Base-by-base conservation (phyloP, 2,113 vertebrate genomes). In the Gracilinanus agilis region DNA sequence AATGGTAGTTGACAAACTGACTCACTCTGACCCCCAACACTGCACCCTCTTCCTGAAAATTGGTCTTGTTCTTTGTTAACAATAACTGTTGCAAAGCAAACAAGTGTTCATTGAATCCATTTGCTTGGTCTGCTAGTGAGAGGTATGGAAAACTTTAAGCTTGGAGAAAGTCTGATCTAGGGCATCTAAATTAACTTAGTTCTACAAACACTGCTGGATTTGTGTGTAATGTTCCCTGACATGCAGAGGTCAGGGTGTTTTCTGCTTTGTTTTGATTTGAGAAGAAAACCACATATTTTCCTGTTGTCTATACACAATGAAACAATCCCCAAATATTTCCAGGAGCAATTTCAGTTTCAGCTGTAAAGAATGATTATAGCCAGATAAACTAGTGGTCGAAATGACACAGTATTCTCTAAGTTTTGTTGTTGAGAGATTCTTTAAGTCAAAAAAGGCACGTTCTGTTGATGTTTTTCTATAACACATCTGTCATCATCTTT, bases 241-340 rank as follows among this genome's bases (percentile, higher is more conserved):
- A 90, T 96, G 0, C 56, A 61, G 95, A 95, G 23, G 3, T 88
- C 75, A 24, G 44, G 90, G 93, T 94, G 90, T 91, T 29, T 24
- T 24, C 92, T 93, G 27, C 95, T 83, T 83, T 40, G 34, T 83
- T 83, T 83, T 83, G 56, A 40, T 90, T 93, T 89, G 55, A 54
- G 58, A 96, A 93, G 88, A 92, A 95, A 90, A 54, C 16, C 89
- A 3, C 19, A 0, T 44, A 5, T 96, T 91, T 96, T 92, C n/a
- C 53, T 95, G 0, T 19, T 94, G 27, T 75, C 92, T 40, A 13
- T 83, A 0, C 12, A 27, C 19, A 13, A 8, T 58, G 90, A 91
- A 89, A 53, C 34, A 61, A 90, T 40, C 24, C 13, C 44, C 58
- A 7, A 13, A 27, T 53, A 90, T 55, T 67, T 54, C 75, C 75